phyloP scores from a whole-genome alignment of 2,113 vertebrate genomes.

The Centropus bengalensis region DNA sequence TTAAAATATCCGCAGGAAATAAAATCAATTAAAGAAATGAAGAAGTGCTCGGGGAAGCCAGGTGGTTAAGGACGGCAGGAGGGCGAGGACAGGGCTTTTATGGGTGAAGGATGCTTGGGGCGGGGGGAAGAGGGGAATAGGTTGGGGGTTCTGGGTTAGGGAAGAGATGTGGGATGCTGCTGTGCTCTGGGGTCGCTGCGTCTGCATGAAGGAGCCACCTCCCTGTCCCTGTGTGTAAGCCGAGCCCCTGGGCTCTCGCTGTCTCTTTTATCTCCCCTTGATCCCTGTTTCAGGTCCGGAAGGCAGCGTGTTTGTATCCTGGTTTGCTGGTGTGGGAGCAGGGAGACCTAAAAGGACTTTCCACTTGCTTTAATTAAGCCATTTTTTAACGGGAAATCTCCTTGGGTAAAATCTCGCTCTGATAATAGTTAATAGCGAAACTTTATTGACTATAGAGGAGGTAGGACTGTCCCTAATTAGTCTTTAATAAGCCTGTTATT shows the following conservation, averaged over 20 bases:
- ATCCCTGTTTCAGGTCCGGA: neutral
- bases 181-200: neutral
- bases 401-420: neutral
- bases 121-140: too few relatives aligned
- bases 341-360: neutral
- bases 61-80: neutral
- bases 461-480: neutral
- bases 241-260: neutral
- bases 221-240: neutral
- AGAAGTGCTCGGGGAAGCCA: neutral
- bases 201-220: neutral
- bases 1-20: neutral
- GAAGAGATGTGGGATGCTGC: neutral
- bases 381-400: neutral
- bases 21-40: neutral
- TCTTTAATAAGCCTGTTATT: neutral
- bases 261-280: neutral
- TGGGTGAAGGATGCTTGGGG: neutral
- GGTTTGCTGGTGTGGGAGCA: neutral
- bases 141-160: neutral
- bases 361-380: conserved; percentile 13
- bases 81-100: neutral
- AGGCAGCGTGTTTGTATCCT: neutral
- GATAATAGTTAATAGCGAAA: neutral
- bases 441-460: neutral